These are phyloP conservation scores for Penaeus monodon DNA, from an alignment of 2,888 invertebrate genomes.

Conservation along the genomic window DNA sequence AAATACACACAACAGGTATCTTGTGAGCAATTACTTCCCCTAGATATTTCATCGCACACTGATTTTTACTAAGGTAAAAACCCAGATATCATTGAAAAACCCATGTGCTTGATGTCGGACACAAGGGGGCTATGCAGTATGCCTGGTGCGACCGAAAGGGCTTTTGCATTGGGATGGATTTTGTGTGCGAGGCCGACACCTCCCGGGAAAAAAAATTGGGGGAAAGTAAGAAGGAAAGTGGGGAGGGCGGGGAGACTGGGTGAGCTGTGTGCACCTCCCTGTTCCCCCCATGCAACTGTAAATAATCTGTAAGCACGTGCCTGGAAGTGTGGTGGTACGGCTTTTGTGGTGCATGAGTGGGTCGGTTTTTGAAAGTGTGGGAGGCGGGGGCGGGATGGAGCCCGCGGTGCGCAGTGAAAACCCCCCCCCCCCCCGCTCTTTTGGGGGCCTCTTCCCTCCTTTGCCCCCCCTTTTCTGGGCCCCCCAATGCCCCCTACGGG, in stretches of 20 bases:
- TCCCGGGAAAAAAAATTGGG: no score
- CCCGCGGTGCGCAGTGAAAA: constrained; percentile 40
- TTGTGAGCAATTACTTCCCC: no score
- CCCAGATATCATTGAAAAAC: no score
- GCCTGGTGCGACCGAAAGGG: no score
- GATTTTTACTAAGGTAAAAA: no score
- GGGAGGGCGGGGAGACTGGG: constrained; percentile 12
- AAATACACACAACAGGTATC: no score
- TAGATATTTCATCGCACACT: no score
- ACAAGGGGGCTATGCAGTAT: no score
- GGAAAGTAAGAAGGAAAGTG: no score
- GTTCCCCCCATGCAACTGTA: constrained; percentile 51
- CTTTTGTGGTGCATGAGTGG: constrained; percentile 45
- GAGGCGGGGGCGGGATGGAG: constrained; percentile 29
- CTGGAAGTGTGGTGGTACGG: constrained; percentile 50
- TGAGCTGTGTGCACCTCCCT: constrained; percentile 40
- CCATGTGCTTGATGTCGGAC: no score
- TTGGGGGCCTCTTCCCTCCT: constrained; percentile 25
- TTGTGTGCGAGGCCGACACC: no score
- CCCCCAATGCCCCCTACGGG: constrained; percentile 27
- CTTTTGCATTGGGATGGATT: no score
- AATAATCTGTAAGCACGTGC: constrained; percentile 53
- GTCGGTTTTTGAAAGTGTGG: constrained; percentile 37
- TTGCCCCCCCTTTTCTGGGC: constrained; percentile 28
- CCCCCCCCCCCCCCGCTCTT: constrained; percentile 33